Conservation (phyloP, 2,797 vertebrate genomes). For the Sebastes umbrosus region DNA sequence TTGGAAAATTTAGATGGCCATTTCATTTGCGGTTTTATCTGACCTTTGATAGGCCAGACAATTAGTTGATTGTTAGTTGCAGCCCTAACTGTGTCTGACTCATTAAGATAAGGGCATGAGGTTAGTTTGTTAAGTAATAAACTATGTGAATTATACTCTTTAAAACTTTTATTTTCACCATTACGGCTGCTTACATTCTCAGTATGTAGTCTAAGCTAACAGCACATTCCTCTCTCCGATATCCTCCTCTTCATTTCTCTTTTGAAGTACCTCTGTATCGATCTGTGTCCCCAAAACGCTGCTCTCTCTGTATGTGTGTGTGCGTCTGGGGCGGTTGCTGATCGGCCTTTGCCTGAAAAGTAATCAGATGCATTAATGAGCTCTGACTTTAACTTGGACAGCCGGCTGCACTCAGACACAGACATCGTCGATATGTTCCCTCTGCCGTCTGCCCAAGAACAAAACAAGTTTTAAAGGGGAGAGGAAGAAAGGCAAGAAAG, state of each 20-base stretch:
- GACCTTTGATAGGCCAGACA: not conserved
- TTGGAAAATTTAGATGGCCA: not conserved
- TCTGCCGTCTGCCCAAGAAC: conserved; percentile 52
- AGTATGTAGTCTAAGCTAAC: conserved; percentile 34
- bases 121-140: not conserved
- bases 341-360: conserved; percentile 58
- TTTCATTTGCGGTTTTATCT: not conserved
- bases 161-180: conserved; percentile 20
- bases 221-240: conserved; percentile 45
- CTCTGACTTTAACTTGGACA: conserved; percentile 65
- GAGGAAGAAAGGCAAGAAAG: conserved; percentile 18
- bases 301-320: not conserved
- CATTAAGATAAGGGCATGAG: not conserved
- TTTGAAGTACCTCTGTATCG: conserved; percentile 69
- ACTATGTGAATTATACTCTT: not conserved
- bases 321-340: conserved; percentile 2
- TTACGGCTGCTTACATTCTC: conserved; percentile 28
- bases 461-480: conserved; percentile 60
- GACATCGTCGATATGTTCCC: conserved; percentile 67
- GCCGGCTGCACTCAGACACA: conserved; percentile 66
- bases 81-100: not conserved
- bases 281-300: conserved; percentile 58
- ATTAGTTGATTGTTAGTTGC: not conserved
- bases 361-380: conserved; percentile 79
- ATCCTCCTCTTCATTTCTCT: conserved; percentile 48